Evolutionary conservation across 2,113 vertebrate genomes (phyloP).

Genomic region (Lophura nycthemera): DNA sequence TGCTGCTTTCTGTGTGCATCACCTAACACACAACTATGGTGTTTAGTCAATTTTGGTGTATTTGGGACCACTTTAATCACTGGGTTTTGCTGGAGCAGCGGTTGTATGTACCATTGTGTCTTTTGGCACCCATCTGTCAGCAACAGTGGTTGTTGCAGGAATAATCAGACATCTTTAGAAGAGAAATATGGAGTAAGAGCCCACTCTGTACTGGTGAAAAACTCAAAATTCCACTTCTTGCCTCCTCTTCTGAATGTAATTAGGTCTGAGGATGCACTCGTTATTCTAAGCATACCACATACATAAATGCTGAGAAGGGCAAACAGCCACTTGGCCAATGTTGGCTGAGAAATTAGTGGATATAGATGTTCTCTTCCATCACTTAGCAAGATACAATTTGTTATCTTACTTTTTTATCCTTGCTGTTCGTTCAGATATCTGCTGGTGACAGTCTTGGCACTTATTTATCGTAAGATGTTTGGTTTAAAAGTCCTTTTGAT

Average conservation of each 20-base stretch:
- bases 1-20: background rate
- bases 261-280: background rate
- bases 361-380: background rate
- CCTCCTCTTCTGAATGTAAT: background rate
- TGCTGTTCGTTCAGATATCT: accelerated
- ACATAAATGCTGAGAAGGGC: background rate
- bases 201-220: background rate
- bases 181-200: background rate
- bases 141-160: background rate
- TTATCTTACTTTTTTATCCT: background rate
- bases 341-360: background rate
- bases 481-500: background rate
- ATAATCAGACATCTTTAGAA: background rate
- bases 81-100: background rate
- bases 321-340: background rate
- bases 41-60: background rate
- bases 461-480: background rate
- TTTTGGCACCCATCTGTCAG: accelerated
- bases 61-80: background rate
- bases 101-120: background rate
- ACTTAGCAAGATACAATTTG: background rate
- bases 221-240: background rate
- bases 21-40: background rate
- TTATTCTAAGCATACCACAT: background rate
- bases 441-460: background rate